phyloP scores from a whole-genome alignment of 2,113 vertebrate genomes.

The Cervus canadensis region DNA sequence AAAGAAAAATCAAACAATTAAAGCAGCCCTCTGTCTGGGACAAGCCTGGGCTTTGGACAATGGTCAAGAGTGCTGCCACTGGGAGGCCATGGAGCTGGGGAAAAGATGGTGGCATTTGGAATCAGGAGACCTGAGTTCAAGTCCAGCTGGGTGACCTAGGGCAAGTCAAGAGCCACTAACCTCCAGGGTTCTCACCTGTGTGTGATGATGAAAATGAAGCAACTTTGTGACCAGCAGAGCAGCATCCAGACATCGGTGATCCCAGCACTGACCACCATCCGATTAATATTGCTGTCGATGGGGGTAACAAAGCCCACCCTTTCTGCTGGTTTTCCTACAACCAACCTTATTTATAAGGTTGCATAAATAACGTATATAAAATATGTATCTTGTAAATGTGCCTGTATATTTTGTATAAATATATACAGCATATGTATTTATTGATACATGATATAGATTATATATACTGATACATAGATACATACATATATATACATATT shows the following conservation, averaged over 20 bases:
- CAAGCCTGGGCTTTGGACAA: not conserved
- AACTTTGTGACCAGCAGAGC: not conserved
- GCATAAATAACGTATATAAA: not conserved
- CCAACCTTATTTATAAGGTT: not conserved
- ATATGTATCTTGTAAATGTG: not conserved
- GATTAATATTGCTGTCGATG: accelerated
- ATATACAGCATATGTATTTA: too few species aligned
- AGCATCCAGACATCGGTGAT: not conserved
- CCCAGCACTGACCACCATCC: accelerated
- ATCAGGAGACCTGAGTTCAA: not conserved
- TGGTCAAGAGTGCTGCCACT: accelerated
- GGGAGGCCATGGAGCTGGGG: accelerated
- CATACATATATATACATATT: not conserved
- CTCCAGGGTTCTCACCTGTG: not conserved
- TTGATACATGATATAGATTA: not conserved
- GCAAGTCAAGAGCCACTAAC: not conserved
- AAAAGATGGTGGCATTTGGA: accelerated
- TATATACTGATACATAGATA: not conserved
- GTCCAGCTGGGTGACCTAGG: not conserved
- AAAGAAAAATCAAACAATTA: not conserved
- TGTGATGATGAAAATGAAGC: not conserved
- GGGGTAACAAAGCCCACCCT: accelerated
- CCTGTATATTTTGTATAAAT: not conserved
- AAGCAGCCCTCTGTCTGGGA: not conserved
- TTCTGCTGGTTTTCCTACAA: not conserved